These are phyloP conservation scores for Takifugu rubripes DNA, from an alignment of 2,797 vertebrate species.

Conservation along the genomic window DNA sequence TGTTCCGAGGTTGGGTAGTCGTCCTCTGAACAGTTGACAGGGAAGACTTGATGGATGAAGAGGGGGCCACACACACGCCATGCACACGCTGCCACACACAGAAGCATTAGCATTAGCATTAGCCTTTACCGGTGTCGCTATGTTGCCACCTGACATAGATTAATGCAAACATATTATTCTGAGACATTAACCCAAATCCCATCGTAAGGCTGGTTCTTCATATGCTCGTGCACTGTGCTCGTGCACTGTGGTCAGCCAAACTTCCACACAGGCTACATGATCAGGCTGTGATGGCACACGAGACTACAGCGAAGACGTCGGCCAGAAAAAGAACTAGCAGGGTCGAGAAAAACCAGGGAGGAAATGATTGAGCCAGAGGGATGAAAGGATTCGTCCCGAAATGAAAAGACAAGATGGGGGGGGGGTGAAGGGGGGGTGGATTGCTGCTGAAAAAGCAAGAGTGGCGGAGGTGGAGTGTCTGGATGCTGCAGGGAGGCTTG, in stretches of 20 bases:
- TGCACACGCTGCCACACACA: slow-evolving; percentile 6
- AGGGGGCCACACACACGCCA: background rate
- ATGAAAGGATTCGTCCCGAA: slow-evolving; percentile 66
- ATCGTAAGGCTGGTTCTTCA: slow-evolving; percentile 37
- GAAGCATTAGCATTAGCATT: slow-evolving; percentile 31
- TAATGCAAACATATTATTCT: slow-evolving; percentile 38
- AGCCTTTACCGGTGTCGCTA: slow-evolving; percentile 36
- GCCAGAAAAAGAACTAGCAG: slow-evolving; percentile 46
- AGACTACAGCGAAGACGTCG: slow-evolving; percentile 42
- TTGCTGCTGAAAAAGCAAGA: slow-evolving; percentile 32
- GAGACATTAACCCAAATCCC: slow-evolving; percentile 38
- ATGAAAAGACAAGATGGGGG: slow-evolving; percentile 63
- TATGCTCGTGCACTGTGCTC: slow-evolving; percentile 32
- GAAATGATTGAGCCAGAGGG: slow-evolving; percentile 61
- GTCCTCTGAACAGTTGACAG: slow-evolving; percentile 64
- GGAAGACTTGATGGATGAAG: slow-evolving; percentile 6
- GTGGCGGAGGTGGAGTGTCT: slow-evolving; percentile 58
- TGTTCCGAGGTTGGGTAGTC: slow-evolving; percentile 60
- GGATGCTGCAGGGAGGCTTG: slow-evolving; percentile 54
- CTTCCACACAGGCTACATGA: slow-evolving; percentile 48
- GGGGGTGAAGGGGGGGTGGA: slow-evolving; percentile 32
- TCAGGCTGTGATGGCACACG: slow-evolving; percentile 43
- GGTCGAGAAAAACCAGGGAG: slow-evolving; percentile 31
- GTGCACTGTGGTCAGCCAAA: slow-evolving; percentile 37
- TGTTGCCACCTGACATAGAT: slow-evolving; percentile 26